phyloP scores from a whole-genome alignment of 2,113 vertebrate species.

The Leptobrachium leishanense region DNA sequence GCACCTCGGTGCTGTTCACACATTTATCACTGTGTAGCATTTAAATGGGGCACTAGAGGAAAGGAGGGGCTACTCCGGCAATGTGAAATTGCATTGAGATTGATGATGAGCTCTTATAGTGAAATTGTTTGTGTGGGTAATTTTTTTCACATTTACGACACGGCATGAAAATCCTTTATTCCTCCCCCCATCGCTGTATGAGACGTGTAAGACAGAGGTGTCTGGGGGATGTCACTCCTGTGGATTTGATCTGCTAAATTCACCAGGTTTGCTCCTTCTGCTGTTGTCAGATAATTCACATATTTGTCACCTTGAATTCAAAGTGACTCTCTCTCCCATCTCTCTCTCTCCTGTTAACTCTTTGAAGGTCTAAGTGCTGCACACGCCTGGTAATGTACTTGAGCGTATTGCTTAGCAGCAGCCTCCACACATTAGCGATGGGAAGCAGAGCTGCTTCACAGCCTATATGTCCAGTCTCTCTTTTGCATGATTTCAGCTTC shows the following conservation, averaged over 20 bases:
- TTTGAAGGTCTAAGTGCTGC: background rate
- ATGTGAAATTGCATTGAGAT: constrained; percentile 37
- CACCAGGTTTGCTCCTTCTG: constrained; percentile 3
- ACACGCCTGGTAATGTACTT: constrained; percentile 19
- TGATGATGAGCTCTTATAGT: constrained; percentile 32
- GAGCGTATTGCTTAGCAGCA: constrained; percentile 16
- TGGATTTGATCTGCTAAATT: constrained; percentile 44
- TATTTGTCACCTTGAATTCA: constrained; percentile 30
- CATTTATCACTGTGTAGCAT: constrained; percentile 40
- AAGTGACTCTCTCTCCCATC: constrained; percentile 10
- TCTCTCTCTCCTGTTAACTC: background rate
- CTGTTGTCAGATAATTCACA: constrained; percentile 6
- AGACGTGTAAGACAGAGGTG: constrained; percentile 36
- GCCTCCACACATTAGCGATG: constrained; percentile 2
- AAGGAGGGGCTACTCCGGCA: background rate
- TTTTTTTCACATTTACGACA: constrained; percentile 33
- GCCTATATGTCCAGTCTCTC: background rate
- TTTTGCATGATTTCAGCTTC: constrained; percentile 27
- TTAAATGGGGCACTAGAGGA: constrained; percentile 33
- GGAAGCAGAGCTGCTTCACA: constrained; percentile 17
- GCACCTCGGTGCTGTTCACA: constrained; percentile 3
- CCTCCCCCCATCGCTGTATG: background rate
- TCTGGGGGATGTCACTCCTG: constrained; percentile 33
- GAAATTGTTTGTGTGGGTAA: constrained; percentile 25
- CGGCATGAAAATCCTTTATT: background rate